Evolutionary conservation across 2,888 invertebrate genomes (phyloP).

Genomic region (Phyllotreta cruciferae): DNA sequence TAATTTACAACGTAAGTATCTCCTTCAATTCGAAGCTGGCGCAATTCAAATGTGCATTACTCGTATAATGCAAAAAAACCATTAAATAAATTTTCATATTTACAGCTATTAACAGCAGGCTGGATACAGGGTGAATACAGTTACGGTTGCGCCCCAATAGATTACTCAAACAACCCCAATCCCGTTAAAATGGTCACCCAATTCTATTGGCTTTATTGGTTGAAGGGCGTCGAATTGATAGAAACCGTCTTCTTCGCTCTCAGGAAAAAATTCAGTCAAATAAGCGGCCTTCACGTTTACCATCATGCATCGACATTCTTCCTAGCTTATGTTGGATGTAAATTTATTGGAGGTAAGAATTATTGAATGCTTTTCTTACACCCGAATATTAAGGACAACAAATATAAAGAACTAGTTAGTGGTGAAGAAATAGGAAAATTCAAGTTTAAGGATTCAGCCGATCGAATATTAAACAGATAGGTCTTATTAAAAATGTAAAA

Average conservation of each 20-base stretch:
- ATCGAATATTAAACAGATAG: no score
- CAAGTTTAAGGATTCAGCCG: no score
- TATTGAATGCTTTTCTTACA: not conserved
- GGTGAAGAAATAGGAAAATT: no score
- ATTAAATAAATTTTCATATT: constrained; percentile 16
- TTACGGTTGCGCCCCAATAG: constrained; percentile 73
- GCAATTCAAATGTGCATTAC: no score
- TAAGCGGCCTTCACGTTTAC: constrained; percentile 75
- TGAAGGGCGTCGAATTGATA: constrained; percentile 71
- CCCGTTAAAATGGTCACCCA: constrained; percentile 65
- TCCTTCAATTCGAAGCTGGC: not conserved
- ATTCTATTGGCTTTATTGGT: constrained; percentile 67
- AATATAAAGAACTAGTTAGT: no score
- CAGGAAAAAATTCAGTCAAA: constrained; percentile 75
- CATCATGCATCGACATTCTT: constrained; percentile 71
- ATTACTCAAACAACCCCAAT: constrained; percentile 69
- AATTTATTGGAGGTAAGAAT: constrained; percentile 70
- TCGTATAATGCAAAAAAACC: not conserved
- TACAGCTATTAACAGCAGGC: constrained; percentile 69
- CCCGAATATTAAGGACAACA: no score
- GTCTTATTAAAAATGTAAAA: no score
- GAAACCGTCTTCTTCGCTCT: constrained; percentile 77
- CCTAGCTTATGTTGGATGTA: constrained; percentile 68
- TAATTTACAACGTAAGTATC: constrained; percentile 73
- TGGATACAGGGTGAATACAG: constrained; percentile 67